Evolutionary conservation across 2,797 vertebrate species (phyloP).

Genomic region (Darevskia mixta): DNA sequence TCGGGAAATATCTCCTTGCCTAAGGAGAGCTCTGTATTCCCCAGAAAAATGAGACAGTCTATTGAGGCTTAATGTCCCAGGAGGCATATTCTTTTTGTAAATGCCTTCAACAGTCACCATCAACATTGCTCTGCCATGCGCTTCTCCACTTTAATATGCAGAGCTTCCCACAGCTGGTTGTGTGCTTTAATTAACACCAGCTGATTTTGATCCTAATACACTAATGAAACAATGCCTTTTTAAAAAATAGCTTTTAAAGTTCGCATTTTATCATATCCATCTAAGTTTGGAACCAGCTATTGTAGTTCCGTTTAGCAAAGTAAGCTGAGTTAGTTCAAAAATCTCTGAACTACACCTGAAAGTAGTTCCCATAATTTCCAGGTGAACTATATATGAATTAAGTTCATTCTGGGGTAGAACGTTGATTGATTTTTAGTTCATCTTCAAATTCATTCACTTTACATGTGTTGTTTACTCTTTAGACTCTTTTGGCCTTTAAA

Average conservation of each 20-base stretch:
- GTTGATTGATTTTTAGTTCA: too few relatives aligned
- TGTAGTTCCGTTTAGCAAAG: neutral
- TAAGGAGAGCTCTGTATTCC: slow-evolving; percentile 49
- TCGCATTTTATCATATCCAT: neutral
- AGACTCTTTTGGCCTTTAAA: too few relatives aligned
- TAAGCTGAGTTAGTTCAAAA: too few relatives aligned
- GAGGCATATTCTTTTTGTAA: slow-evolving; percentile 28
- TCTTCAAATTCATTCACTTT: too few relatives aligned
- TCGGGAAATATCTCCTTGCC: slow-evolving; percentile 63
- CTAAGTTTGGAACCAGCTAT: neutral
- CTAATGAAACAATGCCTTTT: neutral
- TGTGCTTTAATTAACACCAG: slow-evolving; percentile 1
- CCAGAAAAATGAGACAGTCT: neutral
- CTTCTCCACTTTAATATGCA: slow-evolving; percentile 4
- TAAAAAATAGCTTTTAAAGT: neutral
- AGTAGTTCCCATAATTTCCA: too few relatives aligned
- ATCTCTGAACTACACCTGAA: too few relatives aligned
- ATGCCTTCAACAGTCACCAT: neutral
- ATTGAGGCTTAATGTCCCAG: slow-evolving; percentile 51
- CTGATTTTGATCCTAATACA: slow-evolving; percentile 2
- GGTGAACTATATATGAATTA: too few relatives aligned
- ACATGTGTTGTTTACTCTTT: too few relatives aligned
- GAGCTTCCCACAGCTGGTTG: slow-evolving; percentile 35
- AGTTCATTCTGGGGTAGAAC: too few relatives aligned
- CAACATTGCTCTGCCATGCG: neutral